Evolutionary conservation across 2,113 vertebrate species (phyloP), one percentile per base, ranked within the genome.

Genomic region (Mastomys natalensis): DNA sequence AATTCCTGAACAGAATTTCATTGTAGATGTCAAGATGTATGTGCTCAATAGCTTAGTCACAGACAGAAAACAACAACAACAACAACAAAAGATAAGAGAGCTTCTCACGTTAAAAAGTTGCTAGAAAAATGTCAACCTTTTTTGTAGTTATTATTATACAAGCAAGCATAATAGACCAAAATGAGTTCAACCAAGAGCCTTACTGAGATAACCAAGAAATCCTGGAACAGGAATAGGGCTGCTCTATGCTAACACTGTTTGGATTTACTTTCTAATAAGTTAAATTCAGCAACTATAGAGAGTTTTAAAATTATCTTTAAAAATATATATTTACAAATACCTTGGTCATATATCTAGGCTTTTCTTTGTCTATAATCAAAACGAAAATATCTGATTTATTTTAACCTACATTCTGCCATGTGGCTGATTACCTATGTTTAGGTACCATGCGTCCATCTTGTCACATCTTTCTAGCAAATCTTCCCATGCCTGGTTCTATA

Each of bases 101-200:
- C 7, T 94, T 93, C 8, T 64, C 53, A 74, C 19, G 87, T 73
- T 80, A 85, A 62, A 21, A 6, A 58, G 43, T 76, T 6, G 13
- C 7, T 74, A 84, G 31, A 78, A 45, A 37, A 87, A 45, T 91
- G 58, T 11, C 8, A 13, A 13, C 5, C 15, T 0, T 43, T 78
- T 43, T 43, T n/a, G n/a, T n/a, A n/a, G 34, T n/a, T 85, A 51
- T 92, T 40, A 48, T 53, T 87, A 96, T 51, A 70, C 19, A 96
- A 95, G 40, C n/a, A n/a, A 90, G 7, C 19, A 53, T 37, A 37
- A 16, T 34, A 87, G 15, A 53, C 0, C 3, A 45, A 74, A 84
- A 90, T 73, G 37, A 76, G 7, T 80, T 92, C 26, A 72, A 15
- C 37, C 17, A 86, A n/a, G 12, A 93, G 11, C 21, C 10, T 87